Conservation (phyloP, 2,797 vertebrate genomes). For the Microcaecilia unicolor region DNA sequence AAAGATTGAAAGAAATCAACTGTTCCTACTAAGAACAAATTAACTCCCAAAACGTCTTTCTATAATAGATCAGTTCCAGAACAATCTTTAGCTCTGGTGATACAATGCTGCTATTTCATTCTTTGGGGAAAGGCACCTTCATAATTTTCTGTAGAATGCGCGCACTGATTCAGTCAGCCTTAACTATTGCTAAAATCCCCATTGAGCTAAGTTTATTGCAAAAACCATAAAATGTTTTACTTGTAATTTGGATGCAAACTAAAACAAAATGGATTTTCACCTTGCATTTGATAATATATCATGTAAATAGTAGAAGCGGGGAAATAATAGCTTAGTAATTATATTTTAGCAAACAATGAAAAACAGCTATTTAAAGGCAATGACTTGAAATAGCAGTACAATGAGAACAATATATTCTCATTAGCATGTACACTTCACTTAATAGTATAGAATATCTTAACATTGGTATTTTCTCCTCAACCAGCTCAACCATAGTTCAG, state of each 20-base stretch:
- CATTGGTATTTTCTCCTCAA: no score
- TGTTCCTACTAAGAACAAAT: constrained; percentile 5
- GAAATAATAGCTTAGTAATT: constrained; percentile 26
- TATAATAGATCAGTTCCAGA: no score
- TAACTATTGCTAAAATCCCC: constrained; percentile 14
- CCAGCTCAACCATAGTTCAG: no score
- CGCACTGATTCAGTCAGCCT: constrained; percentile 20
- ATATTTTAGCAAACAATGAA: constrained; percentile 24
- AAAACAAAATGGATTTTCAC: constrained; percentile 15
- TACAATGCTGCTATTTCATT: constrained; percentile 15
- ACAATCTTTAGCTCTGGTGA: not conserved
- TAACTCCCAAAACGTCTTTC: rapidly evolving
- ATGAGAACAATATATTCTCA: not conserved
- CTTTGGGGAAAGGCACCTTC: constrained; percentile 17
- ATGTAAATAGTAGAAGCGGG: constrained; percentile 23
- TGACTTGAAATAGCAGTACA: not conserved
- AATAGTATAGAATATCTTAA: not conserved
- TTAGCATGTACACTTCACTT: not conserved
- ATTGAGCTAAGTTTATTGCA: constrained; percentile 8
- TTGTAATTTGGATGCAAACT: constrained; percentile 19
- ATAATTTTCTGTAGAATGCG: constrained; percentile 30
- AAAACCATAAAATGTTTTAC: not conserved
- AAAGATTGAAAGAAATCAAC: not conserved
- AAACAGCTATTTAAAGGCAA: constrained; percentile 1
- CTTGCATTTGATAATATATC: constrained; percentile 28